phyloP scores from a whole-genome alignment of 2,888 invertebrate species.

The Lycocerus yunnanus region DNA sequence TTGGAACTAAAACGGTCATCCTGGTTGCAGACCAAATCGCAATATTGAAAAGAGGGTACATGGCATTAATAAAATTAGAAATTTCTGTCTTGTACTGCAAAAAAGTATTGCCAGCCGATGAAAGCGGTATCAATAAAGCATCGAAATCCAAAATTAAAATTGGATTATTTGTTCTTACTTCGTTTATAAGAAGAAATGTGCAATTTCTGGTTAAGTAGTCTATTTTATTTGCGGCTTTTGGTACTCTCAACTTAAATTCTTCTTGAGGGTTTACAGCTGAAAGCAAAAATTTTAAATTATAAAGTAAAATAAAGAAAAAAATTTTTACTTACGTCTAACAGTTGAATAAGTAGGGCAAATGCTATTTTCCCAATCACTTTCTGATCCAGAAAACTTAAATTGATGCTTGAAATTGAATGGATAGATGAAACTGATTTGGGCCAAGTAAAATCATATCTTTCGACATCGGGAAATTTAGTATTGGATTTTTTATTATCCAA shows the following conservation, averaged over 20 bases:
- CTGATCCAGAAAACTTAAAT: not conserved
- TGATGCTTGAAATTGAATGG: not conserved
- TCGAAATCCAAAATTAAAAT: not conserved
- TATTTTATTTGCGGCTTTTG: not conserved
- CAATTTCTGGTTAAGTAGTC: not conserved
- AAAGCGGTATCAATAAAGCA: not conserved
- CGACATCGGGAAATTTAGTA: not conserved
- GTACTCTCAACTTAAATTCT: not conserved
- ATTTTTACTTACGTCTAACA: not conserved
- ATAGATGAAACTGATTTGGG: not conserved
- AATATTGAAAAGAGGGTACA: not conserved
- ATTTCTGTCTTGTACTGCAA: not conserved
- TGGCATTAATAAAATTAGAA: not conserved
- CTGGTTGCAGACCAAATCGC: not conserved
- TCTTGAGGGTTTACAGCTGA: not conserved
- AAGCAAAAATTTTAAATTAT: not conserved
- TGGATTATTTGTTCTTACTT: not conserved
- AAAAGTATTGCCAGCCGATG: not conserved
- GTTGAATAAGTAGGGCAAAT: not conserved
- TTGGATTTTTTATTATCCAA: not conserved
- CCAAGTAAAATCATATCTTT: too few species aligned
- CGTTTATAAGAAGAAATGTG: not conserved
- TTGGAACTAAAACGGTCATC: not conserved
- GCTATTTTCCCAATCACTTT: not conserved
- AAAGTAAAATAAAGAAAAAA: not conserved